A percentile compares a stretch with the other conserved stretches of the same genome.
Evolutionary conservation across 2,113 vertebrate genomes (phyloP).

Genomic region (Pao palembangensis): DNA sequence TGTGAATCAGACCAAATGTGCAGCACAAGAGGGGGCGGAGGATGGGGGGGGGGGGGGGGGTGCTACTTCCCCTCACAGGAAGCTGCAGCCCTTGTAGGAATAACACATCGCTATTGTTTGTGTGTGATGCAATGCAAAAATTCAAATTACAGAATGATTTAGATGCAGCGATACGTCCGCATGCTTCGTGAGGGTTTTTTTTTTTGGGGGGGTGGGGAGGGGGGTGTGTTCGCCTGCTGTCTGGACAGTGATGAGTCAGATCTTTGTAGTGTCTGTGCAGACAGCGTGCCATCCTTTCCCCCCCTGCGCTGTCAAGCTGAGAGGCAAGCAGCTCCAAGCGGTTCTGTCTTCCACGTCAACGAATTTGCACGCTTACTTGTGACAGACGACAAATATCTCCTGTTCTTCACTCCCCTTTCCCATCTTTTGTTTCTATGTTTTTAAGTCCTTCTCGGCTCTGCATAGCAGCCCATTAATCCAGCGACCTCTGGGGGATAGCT

Average conservation of each 20-base stretch:
- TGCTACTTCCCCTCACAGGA: slow-evolving; percentile 2
- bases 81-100: slow-evolving; percentile 2
- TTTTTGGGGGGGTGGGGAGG: not conserved
- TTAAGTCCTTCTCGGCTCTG: slow-evolving; percentile 27
- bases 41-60: not conserved
- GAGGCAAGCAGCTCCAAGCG: too few relatives aligned
- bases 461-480: slow-evolving; percentile 62
- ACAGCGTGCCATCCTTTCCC: slow-evolving; percentile 34
- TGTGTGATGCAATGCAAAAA: too few relatives aligned
- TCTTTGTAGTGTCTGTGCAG: slow-evolving; percentile 38
- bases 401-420: slow-evolving; percentile 13
- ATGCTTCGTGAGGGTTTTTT: slow-evolving; percentile 2
- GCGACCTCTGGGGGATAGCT: slow-evolving; percentile 64
- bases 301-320: slow-evolving; percentile 20
- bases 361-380: too few relatives aligned
- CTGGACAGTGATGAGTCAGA: slow-evolving; percentile 60
- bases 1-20: not conserved
- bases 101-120: not conserved
- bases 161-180: slow-evolving; percentile 48
- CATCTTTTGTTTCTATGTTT: slow-evolving; percentile 35
- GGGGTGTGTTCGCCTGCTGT: slow-evolving; percentile 37
- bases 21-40: too few relatives aligned
- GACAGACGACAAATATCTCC: not conserved
- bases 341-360: too few relatives aligned
- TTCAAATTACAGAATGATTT: not conserved